Percentiles rank a stretch among this genome's conserved stretches.
Conservation (phyloP, 2,888 invertebrate genomes). For the Tiphia femorata region DNA sequence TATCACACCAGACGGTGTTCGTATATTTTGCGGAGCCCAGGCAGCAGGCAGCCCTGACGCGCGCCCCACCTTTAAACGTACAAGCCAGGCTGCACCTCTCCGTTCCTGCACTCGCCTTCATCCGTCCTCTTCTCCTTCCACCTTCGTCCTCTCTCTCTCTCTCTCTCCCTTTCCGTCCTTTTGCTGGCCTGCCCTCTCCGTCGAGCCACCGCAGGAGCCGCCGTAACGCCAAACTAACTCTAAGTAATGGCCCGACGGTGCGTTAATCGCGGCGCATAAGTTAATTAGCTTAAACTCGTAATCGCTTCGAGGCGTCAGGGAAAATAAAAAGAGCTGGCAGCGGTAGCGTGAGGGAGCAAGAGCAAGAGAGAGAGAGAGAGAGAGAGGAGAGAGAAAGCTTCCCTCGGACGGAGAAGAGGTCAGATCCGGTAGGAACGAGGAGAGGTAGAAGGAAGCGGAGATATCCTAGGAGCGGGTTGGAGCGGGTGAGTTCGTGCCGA, state of each 20-base stretch:
- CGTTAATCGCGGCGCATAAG: constrained; percentile 41
- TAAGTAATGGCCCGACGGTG: constrained; percentile 40
- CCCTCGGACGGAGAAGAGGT: too few relatives aligned
- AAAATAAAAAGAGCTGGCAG: neutral
- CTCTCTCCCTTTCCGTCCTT: neutral
- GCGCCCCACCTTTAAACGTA: too few relatives aligned
- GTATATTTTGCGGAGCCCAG: neutral
- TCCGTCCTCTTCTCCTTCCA: neutral
- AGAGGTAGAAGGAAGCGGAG: neutral
- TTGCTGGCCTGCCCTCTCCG: neutral
- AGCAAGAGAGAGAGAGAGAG: neutral
- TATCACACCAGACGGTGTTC: constrained; percentile 2
- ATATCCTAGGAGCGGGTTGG: neutral
- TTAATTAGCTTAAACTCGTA: constrained; percentile 48
- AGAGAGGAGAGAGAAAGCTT: neutral
- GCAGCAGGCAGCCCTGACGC: too few relatives aligned
- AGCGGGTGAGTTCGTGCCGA: neutral
- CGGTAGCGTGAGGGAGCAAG: neutral
- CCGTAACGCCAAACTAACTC: constrained; percentile 26
- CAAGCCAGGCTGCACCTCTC: neutral
- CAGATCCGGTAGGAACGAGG: constrained; percentile 1
- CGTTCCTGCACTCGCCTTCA: too few relatives aligned
- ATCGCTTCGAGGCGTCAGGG: constrained; percentile 26
- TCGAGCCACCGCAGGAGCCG: constrained; percentile 2
- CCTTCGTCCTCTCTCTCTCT: neutral